Evolutionary conservation across 1,140 invertebrate species (phyloP), one percentile per base, ranked within the genome.

Genomic region (Penaeus chinensis): DNA sequence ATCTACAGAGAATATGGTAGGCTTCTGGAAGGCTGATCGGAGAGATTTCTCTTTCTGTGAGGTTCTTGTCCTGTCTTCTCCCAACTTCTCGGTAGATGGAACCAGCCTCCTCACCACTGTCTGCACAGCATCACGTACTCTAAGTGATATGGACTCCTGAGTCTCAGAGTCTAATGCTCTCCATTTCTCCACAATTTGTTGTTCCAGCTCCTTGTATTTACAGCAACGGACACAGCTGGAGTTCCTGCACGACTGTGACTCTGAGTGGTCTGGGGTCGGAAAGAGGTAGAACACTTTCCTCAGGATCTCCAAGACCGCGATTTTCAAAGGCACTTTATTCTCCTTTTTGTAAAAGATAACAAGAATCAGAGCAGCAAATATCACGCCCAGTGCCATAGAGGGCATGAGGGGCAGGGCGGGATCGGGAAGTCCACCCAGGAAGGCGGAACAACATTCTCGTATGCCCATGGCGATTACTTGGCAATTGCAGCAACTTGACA

Each of bases 1-100:
- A 4, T 85, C 83, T 83, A 89, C 85, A 20, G 81, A 32, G 61
- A 89, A 89, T 74, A 89, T 32, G 7, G 88, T 89, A 19, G 88
- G 88, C 7, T 77, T 85, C 37, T 89, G 88, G 54, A 74, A 65
- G 11, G 27, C 27, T 32, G 71, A 74, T 32, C 69, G 19, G 10
- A 22, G 20, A 16, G 61, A 18, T 22, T n/a, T 82, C 71, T 42
- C 74, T 42, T 54, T 60, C 65, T 63, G 3, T 4, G 4, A 7
- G 22, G 54, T n/a, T 54, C 63, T 60, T 37, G 47, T 20, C 20
- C 74, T 19, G 20, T 32, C 20, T 66, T 22, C 8, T n/a, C 3
- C 7, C 24, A 24, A 7, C 3, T 66, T 18, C 4, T 66, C 10
- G 4, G 47, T 8, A 32, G 18, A 19, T 54, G 54, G 10, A 16